phyloP scores from a whole-genome alignment of 2,797 vertebrate species.

The Macropus fuliginosus region DNA sequence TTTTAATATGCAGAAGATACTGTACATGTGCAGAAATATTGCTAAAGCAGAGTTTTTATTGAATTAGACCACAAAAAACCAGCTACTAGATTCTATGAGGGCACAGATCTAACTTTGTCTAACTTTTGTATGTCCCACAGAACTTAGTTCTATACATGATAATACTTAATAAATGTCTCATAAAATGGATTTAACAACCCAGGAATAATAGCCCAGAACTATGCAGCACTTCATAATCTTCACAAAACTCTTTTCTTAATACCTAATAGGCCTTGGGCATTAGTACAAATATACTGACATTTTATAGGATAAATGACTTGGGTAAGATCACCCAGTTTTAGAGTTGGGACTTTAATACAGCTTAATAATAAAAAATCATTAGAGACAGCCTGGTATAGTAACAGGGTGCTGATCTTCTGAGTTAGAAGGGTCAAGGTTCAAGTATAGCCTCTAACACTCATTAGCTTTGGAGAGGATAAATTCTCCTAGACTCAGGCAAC shows the following conservation, averaged over 20 bases:
- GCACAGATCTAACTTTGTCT: not conserved
- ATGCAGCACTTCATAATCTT: not conserved
- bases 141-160: not conserved
- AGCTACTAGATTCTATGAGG: not conserved
- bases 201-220: not conserved
- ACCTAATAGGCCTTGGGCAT: not conserved
- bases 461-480: not conserved
- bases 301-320: not conserved
- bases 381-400: not conserved
- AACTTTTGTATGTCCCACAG: not conserved
- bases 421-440: not conserved
- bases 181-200: not conserved
- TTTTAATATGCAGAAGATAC: not conserved
- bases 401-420: not conserved
- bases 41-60: not conserved
- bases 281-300: not conserved
- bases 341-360: not conserved
- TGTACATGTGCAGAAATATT: conserved; percentile 50
- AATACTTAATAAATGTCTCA: not conserved
- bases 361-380: not conserved
- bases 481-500: not conserved
- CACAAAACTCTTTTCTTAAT: not conserved
- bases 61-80: not conserved
- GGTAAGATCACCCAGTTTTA: not conserved
- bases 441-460: not conserved